Evolutionary conservation across 2,113 vertebrate genomes (phyloP).

Genomic region (Indicator maculatus): DNA sequence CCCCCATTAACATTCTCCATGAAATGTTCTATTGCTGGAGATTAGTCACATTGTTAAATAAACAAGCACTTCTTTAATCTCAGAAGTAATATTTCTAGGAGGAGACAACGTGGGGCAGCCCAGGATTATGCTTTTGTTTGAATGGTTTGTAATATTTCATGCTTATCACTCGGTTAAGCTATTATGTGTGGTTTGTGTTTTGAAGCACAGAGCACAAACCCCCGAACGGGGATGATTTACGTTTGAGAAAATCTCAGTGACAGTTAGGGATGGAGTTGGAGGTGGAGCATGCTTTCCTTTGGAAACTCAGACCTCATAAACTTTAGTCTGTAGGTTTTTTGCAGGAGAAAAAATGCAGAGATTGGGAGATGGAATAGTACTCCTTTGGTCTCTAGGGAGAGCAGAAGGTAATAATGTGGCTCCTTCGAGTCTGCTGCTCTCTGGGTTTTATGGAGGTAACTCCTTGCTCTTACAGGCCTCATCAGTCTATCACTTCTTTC

Average conservation of each 20-base stretch:
- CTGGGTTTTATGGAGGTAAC: not conserved
- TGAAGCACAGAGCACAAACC: not conserved
- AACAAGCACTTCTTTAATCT: slow-evolving; percentile 3
- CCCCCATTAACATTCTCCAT: not conserved
- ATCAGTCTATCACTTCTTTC: not conserved
- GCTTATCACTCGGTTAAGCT: not conserved
- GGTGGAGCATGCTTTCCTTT: not conserved
- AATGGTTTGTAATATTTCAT: slow-evolving; percentile 7
- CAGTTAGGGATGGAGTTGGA: not conserved
- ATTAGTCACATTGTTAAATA: not conserved
- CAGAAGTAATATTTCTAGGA: not conserved
- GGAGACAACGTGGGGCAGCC: not conserved
- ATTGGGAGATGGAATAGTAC: not conserved
- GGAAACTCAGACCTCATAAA: slow-evolving; percentile 43
- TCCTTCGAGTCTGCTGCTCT: slow-evolving; percentile 28
- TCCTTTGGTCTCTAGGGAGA: not conserved
- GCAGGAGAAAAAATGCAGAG: not conserved
- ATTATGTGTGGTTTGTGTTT: not conserved
- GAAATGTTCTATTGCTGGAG: not conserved
- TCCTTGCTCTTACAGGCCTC: not conserved
- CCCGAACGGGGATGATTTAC: not conserved
- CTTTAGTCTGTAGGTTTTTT: not conserved
- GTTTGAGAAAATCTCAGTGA: not conserved
- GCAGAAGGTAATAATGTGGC: not conserved
- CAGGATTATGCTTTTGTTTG: not conserved